phyloP scores from a whole-genome alignment of 2,797 vertebrate species.

The Xyrichtys novacula region DNA sequence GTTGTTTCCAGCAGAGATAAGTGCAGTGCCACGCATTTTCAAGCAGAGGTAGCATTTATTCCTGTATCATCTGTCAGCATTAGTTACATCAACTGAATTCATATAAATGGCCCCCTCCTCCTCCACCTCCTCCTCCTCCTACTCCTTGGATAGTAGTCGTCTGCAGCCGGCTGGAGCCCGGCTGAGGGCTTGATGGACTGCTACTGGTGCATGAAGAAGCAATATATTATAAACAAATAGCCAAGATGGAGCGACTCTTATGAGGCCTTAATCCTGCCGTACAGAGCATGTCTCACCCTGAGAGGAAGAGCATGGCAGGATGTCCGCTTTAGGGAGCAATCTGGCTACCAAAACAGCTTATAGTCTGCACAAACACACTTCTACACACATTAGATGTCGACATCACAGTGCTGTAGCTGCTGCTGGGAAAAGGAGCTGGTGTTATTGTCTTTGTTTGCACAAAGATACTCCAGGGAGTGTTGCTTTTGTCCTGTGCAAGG shows the following conservation, averaged over 20 bases:
- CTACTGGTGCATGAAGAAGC: conserved; percentile 39
- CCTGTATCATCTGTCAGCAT: conserved; percentile 61
- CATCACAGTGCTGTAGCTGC: conserved; percentile 36
- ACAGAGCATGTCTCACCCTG: conserved; percentile 25
- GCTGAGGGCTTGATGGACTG: conserved; percentile 52
- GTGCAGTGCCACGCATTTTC: conserved; percentile 32
- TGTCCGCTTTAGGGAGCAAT: conserved; percentile 62
- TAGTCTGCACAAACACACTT: conserved; percentile 28
- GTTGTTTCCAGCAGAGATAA: conserved; percentile 50
- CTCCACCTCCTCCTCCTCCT: conserved; percentile 7
- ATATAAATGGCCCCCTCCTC: conserved; percentile 42
- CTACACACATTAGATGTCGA: conserved; percentile 37
- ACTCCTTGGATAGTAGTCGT: conserved; percentile 4
- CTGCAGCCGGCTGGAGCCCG: conserved; percentile 13
- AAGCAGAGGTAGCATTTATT: conserved; percentile 54
- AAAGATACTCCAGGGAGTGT: conserved; percentile 50
- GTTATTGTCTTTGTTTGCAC: conserved; percentile 60
- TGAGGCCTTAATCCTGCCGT: conserved; percentile 53
- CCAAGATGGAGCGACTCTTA: conserved; percentile 45
- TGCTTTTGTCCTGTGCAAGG: conserved; percentile 41
- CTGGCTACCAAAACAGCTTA: conserved; percentile 48
- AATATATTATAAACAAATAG: conserved; percentile 65
- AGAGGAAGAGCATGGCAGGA: conserved; percentile 25
- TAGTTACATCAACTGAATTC: conserved; percentile 59
- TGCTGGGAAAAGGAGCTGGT: conserved; percentile 31